Base-by-base conservation (phyloP, 2,113 vertebrate genomes). In the Corythaixoides concolor region DNA sequence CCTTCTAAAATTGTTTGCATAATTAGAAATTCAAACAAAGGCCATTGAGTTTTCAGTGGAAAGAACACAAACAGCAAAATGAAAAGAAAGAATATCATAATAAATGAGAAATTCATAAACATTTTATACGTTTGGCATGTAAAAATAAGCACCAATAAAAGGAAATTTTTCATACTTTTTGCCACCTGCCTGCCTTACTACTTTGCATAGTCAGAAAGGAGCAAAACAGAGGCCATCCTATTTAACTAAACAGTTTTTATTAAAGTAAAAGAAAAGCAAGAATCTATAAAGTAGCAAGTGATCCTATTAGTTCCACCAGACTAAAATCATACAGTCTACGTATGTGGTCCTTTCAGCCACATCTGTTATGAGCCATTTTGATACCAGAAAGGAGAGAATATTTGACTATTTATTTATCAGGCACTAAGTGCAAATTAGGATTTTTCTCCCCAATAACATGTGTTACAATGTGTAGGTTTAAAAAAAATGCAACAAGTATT, bases 251-350 rank as follows among this genome's bases (percentile, higher is more conserved):
- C 97, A 98, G 79, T 97, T 97, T 97, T 98, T 97, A 98, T 98
- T 93, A 96, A 97, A 97, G 97, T 67, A 95, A 97, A 98, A 98
- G 97, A 97, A 98, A 98, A 96, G 97, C 97, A 97, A 96, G 97
- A 93, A 97, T 95, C 97, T 97, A 97, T 98, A 92, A 98, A 98
- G 98, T 98, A 98, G 98, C 97, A 97, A 98, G 97, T 99, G 98
- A 98, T 98, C 98, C 98, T 98, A 98, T 99, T 98, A 98, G 98
- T 98, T 98, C 98, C 98, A 98, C 98, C 97, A 98, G 98, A 98
- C 98, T 98, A 98, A 98, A 98, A 98, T 98, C 98, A 98, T 98
- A 98, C 98, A 98, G 93, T 98, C 98, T 96, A 98, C 96, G 98
- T 98, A 98, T 98, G 98, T 98, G 98, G 98, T 98, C 98, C 98